Percentiles rank a stretch among this genome's conserved stretches.
These are phyloP conservation scores for Monodelphis domestica DNA, from an alignment of 2,797 vertebrate genomes.

Conservation along the genomic window DNA sequence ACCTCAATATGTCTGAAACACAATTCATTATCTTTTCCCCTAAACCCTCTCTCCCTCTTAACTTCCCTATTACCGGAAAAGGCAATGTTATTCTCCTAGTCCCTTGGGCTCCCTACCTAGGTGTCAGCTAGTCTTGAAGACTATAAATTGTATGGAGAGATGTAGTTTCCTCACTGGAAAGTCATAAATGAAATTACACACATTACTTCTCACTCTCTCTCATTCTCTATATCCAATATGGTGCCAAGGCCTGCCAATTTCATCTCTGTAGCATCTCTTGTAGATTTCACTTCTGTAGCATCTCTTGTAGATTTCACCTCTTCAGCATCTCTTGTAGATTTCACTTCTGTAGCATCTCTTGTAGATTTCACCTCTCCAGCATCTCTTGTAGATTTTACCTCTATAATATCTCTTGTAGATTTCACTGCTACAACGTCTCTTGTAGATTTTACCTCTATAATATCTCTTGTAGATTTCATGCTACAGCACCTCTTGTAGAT, in stretches of 20 bases:
- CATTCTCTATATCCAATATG: neutral
- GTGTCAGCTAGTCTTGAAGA: too few species aligned
- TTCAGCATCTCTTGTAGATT: too few species aligned
- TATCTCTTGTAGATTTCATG: too few species aligned
- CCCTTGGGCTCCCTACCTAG: neutral
- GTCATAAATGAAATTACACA: too few species aligned
- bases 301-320: too few species aligned
- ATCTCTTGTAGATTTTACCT: neutral
- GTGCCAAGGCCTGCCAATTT: neutral
- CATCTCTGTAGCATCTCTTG: too few species aligned
- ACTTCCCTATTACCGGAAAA: neutral
- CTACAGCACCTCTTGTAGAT: neutral
- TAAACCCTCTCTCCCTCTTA: neutral
- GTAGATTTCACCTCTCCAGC: too few species aligned
- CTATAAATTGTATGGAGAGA: too few species aligned
- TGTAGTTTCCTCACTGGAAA: too few species aligned
- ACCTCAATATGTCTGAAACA: neutral
- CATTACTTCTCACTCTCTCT: neutral
- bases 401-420: too few species aligned
- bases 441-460: neutral
- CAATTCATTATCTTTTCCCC: neutral
- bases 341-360: too few species aligned
- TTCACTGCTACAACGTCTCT: neutral
- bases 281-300: too few species aligned
- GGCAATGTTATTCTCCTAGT: neutral